Evolutionary conservation across 2,888 invertebrate genomes (phyloP).

Genomic region (Erynnis tages): DNA sequence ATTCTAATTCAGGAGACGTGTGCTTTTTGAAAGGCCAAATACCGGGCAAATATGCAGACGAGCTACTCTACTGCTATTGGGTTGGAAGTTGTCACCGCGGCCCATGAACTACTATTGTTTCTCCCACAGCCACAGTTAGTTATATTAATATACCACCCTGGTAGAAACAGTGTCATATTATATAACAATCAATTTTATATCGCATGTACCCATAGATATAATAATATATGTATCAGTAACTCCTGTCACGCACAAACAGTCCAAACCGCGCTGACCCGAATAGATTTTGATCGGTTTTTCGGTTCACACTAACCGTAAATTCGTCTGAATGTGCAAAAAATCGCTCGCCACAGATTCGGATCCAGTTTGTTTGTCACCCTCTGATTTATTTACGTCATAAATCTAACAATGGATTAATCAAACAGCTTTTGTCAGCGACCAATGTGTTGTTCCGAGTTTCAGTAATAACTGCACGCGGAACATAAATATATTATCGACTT

Average conservation of each 20-base stretch:
- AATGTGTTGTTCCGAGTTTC: slow-evolving; percentile 52
- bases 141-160: too few relatives aligned
- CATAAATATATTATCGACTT: slow-evolving; percentile 19
- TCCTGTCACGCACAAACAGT: slow-evolving; percentile 5
- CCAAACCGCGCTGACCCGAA: slow-evolving; percentile 22
- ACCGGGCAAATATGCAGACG: too few relatives aligned
- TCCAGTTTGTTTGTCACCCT: slow-evolving; percentile 30
- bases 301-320: slow-evolving; percentile 27
- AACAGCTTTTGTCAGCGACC: slow-evolving; percentile 61
- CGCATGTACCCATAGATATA: too few relatives aligned
- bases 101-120: too few relatives aligned
- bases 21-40: too few relatives aligned
- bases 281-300: slow-evolving; percentile 27
- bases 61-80: too few relatives aligned
- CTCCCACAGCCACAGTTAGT: too few relatives aligned
- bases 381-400: slow-evolving; percentile 74
- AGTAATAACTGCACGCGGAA: slow-evolving; percentile 25
- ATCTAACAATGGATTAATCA: slow-evolving; percentile 74
- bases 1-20: too few relatives aligned
- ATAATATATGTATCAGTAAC: slow-evolving; percentile 13
- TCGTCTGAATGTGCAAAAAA: slow-evolving; percentile 21
- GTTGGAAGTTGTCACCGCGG: too few relatives aligned
- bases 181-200: neutral
- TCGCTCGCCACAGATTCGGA: slow-evolving; percentile 23
- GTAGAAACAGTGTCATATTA: neutral